These are phyloP conservation scores for Cosmia trapezina DNA, from an alignment of 2,888 invertebrate species.

Conservation along the genomic window DNA sequence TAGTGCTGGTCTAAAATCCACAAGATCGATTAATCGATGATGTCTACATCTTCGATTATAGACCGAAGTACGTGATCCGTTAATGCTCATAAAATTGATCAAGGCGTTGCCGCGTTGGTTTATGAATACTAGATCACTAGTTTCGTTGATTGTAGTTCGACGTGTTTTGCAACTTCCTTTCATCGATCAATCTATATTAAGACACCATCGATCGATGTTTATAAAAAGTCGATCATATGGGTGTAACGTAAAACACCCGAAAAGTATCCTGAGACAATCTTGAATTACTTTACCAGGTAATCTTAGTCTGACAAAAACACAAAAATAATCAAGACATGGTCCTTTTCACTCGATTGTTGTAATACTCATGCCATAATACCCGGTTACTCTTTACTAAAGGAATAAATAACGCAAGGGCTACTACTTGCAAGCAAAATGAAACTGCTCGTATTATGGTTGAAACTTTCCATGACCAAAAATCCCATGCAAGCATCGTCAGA, in stretches of 20 bases:
- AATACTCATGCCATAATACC: constrained; percentile 29
- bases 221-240: not conserved
- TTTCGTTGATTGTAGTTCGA: not conserved
- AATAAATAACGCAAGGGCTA: constrained; percentile 20
- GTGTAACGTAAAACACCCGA: not conserved
- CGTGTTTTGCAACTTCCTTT: not conserved
- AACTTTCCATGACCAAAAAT: not conserved
- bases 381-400: constrained; percentile 40
- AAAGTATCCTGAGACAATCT: no score
- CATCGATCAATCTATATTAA: not conserved
- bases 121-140: not conserved
- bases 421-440: constrained; percentile 5
- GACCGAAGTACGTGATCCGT: not conserved
- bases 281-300: no score
- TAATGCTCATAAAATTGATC: not conserved
- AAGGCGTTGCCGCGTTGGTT: not conserved
- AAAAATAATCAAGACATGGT: not conserved
- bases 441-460: not conserved
- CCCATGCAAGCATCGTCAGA: not conserved
- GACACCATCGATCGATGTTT: not conserved
- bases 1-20: not conserved
- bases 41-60: no score
- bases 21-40: not conserved
- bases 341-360: constrained; percentile 15
- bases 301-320: not conserved